These are phyloP conservation scores for Trichogramma dendrolimi DNA, from an alignment of 2,888 invertebrate species.

Conservation along the genomic window DNA sequence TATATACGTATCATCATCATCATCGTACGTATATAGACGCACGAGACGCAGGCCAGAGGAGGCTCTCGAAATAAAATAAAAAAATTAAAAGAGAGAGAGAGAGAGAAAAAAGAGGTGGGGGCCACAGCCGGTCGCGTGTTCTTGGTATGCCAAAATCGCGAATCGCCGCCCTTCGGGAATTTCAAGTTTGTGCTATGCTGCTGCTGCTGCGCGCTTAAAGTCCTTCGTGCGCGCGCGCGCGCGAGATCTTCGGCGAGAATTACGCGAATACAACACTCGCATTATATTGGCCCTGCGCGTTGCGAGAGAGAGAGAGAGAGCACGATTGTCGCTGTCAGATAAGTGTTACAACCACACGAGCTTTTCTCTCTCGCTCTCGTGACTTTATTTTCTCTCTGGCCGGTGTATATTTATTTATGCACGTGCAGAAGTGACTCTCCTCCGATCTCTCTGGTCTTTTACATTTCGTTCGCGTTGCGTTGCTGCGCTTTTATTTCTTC, in stretches of 20 bases:
- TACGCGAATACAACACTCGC: slow-evolving; percentile 20
- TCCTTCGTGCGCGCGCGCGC: neutral
- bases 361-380: neutral
- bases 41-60: neutral
- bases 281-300: slow-evolving; percentile 6
- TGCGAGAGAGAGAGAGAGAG: slow-evolving; percentile 5
- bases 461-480: no score
- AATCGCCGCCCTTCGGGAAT: slow-evolving; percentile 12
- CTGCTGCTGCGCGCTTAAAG: neutral
- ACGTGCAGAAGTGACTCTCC: no score
- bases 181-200: slow-evolving; percentile 1
- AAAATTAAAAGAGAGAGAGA: neutral
- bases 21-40: no score
- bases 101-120: neutral
- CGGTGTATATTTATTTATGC: neutral
- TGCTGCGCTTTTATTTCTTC: no score
- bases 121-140: neutral
- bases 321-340: neutral
- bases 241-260: neutral
- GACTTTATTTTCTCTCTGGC: neutral
- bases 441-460: no score
- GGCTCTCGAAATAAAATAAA: neutral
- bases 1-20: no score
- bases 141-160: slow-evolving; percentile 17
- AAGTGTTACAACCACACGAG: neutral